Evolutionary conservation across 2,888 invertebrate species (phyloP).

Genomic region (Nomada lathburiana): DNA sequence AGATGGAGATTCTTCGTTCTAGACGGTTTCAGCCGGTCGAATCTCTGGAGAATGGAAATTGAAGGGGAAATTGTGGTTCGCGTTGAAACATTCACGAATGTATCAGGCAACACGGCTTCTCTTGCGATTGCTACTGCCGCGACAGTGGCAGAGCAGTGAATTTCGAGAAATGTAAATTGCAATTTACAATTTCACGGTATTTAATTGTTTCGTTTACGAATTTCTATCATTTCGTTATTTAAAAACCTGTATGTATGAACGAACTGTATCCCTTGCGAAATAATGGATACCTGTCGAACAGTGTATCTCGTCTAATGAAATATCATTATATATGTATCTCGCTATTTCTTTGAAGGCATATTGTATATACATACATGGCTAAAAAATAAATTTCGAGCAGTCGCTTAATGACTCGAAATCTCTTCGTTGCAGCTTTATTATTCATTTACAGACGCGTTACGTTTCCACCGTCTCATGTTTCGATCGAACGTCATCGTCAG

Average conservation of each 20-base stretch:
- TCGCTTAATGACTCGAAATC: neutral
- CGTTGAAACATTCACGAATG: slow-evolving; percentile 24
- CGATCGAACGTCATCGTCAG: slow-evolving; percentile 14
- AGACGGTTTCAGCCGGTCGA: neutral
- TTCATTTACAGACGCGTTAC: neutral
- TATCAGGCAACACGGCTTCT: neutral
- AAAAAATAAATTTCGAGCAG: neutral
- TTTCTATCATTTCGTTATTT: no score
- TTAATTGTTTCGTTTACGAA: no score
- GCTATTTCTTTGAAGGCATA: neutral
- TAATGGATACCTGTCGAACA: no score
- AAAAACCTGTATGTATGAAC: no score
- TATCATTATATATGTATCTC: neutral
- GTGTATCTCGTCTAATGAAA: neutral
- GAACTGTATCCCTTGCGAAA: no score
- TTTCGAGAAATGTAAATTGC: neutral
- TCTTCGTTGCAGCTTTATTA: neutral
- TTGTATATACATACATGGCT: no score
- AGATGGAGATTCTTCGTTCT: neutral
- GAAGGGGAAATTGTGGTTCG: slow-evolving; percentile 25
- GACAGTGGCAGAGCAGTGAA: neutral
- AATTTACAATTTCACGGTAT: neutral
- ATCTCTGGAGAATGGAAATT: slow-evolving; percentile 18
- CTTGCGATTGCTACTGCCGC: neutral
- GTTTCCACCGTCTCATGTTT: slow-evolving; percentile 30